Percentiles rank a stretch among this genome's conserved stretches.
These are phyloP conservation scores for Phocides pigmalion DNA, from an alignment of 1,140 invertebrate genomes.

Conservation along the genomic window DNA sequence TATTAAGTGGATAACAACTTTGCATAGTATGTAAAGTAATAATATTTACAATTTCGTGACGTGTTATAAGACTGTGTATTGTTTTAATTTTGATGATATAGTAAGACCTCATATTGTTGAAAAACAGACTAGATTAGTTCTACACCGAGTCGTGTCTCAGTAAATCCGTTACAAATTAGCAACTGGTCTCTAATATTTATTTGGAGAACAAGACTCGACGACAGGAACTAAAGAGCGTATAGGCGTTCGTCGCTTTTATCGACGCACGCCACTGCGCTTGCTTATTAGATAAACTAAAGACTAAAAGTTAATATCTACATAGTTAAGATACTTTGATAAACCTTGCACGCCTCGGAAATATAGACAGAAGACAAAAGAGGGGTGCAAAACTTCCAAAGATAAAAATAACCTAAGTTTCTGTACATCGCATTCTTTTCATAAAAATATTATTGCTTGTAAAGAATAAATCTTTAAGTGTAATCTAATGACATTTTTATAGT, in stretches of 20 bases:
- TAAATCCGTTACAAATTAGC: slow-evolving; percentile 23
- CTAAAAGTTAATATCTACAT: slow-evolving; percentile 33
- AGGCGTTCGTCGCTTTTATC: slow-evolving; percentile 58
- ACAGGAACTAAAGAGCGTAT: slow-evolving; percentile 71
- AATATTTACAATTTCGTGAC: slow-evolving; percentile 30
- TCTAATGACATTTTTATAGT: background rate
- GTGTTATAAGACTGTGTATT: slow-evolving; percentile 4
- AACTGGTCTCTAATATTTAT: background rate
- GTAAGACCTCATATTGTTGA: slow-evolving; percentile 35
- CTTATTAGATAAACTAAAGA: slow-evolving; percentile 43
- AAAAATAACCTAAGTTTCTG: slow-evolving; percentile 9
- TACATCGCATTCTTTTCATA: background rate
- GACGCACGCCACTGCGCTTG: slow-evolving; percentile 63
- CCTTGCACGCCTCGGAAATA: slow-evolving; percentile 23
- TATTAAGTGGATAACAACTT: background rate
- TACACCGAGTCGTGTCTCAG: slow-evolving; percentile 62
- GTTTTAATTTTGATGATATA: slow-evolving; percentile 3
- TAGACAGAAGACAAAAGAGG: slow-evolving; percentile 4
- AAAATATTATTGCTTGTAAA: background rate
- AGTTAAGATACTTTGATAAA: slow-evolving; percentile 23
- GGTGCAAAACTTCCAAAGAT: slow-evolving; percentile 26
- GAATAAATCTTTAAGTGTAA: background rate
- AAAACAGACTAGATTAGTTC: slow-evolving; percentile 79
- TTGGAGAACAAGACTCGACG: slow-evolving; percentile 58
- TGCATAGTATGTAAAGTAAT: background rate